Percentiles rank a stretch among this genome's conserved stretches.
phyloP scores from a whole-genome alignment of 2,113 vertebrate species.

The Stigmatopora argus region DNA sequence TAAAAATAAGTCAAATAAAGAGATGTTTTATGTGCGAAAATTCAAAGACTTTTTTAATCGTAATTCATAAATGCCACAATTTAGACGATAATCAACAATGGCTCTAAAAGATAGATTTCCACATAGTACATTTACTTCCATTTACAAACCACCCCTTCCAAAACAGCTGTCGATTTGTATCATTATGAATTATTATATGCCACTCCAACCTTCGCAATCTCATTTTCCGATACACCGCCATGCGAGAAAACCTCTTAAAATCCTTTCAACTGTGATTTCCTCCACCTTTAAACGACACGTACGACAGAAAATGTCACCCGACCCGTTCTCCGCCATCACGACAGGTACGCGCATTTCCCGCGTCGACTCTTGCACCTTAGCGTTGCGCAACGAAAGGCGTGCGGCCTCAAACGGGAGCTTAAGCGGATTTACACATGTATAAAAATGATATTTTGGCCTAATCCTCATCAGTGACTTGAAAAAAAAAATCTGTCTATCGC shows the following conservation, averaged over 20 bases:
- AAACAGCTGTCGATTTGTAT: not conserved
- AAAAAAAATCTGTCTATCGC: conserved; percentile 34
- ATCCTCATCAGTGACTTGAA: conserved; percentile 45
- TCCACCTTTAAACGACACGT: too few species aligned
- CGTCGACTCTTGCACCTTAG: too few species aligned
- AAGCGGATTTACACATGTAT: conserved; percentile 52
- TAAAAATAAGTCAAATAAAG: too few species aligned
- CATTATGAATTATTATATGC: not conserved
- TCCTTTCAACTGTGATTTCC: not conserved
- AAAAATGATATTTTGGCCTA: conserved; percentile 51
- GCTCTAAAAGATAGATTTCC: too few species aligned
- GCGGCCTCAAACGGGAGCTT: conserved; percentile 37
- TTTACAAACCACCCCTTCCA: not conserved
- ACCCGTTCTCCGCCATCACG: not conserved
- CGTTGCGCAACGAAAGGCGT: not conserved
- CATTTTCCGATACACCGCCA: not conserved
- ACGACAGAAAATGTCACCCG: not conserved
- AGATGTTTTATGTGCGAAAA: too few species aligned
- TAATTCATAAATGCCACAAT: too few species aligned
- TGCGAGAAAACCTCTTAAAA: not conserved
- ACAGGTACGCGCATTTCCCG: not conserved
- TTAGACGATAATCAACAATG: too few species aligned
- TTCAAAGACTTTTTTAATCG: too few species aligned
- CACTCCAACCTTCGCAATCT: not conserved
- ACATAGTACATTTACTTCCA: too few species aligned